Base-by-base conservation (phyloP, 2,797 vertebrate species). In the Eulemur rubriventer region DNA sequence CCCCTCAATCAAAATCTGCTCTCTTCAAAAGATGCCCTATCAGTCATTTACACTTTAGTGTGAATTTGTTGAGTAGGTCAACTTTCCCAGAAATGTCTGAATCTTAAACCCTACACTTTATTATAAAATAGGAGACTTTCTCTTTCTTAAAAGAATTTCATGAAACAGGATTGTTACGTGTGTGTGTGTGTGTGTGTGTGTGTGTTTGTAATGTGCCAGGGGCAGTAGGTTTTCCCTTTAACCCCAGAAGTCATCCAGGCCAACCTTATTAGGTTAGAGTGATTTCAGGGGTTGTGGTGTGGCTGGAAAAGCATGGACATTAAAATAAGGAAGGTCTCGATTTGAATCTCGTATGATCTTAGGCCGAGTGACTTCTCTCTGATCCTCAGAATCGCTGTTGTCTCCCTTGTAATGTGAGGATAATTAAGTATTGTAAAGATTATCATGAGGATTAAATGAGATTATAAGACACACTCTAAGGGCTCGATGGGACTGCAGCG, bases 41-140 rank as follows among this genome's bases (percentile, higher is more conserved):
- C 41, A 79, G 57, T 55, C 48, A 43, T 70, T 82, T 75, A 59
- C 14, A 86, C 69, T 1, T 48, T 69, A 90, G 55, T 69, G 3
- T 46, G 65, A 95, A 33, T 75, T 78, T 70, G 6, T 83, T 33
- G 55, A 7, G 10, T 28, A 35, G 48, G 52, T 67, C 55, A 41
- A 33, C n/a, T 89, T 73, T 88, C 22, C 22, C 33, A 82, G 41
- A 78, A 92, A 67, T 12, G 30, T 81, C 30, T 88, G 57, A 30
- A 72, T 59, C 81, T 89, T 30, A 91, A 91, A 76, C 33, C 46
- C 4, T 46, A 59, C 18, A 18, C 35, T 35, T 88, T 55, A 92
- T 55, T 89, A 52, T 70, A 72, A 67, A 81, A 79, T 46, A 33
- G 43, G 48, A 65, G 46, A 30, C 4, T 91, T 81, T 88, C 4